Evolutionary conservation across 2,797 vertebrate genomes (phyloP).

Genomic region (Choloepus didactylus): DNA sequence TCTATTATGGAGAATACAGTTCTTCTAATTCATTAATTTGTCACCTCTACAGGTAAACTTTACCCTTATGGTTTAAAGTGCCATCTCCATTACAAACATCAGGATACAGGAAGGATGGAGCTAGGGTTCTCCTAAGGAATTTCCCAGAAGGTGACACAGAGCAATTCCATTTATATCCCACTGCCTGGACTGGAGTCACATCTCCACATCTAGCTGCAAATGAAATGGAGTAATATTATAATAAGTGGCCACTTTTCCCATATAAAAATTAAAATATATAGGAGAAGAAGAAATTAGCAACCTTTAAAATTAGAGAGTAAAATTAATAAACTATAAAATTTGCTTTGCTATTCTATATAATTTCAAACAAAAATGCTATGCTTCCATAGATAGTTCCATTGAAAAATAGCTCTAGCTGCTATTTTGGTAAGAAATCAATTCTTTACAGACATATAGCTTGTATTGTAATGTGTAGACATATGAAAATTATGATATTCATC

Average conservation of each 20-base stretch:
- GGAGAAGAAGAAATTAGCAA: not conserved
- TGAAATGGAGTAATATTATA: not conserved
- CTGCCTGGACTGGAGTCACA: not conserved
- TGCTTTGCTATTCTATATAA: not conserved
- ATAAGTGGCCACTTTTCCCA: not conserved
- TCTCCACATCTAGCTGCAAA: not conserved
- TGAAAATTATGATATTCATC: constrained; percentile 35
- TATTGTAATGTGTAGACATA: not conserved
- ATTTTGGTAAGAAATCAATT: constrained; percentile 11
- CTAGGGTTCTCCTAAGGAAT: not conserved
- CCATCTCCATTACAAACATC: not conserved
- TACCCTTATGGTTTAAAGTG: not conserved
- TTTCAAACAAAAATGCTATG: not conserved
- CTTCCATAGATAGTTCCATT: not conserved
- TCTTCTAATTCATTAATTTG: not conserved
- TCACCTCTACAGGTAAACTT: not conserved
- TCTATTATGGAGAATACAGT: no score
- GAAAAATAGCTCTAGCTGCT: not conserved
- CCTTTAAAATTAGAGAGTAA: not conserved
- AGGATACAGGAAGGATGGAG: not conserved
- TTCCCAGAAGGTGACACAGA: not conserved
- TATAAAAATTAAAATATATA: not conserved
- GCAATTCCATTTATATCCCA: not conserved
- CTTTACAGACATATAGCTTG: not conserved
- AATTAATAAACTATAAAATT: not conserved